Base-by-base conservation (phyloP, 37 sponge, comb jelly and placozoan genomes). In the Tethya wilhelma region DNA sequence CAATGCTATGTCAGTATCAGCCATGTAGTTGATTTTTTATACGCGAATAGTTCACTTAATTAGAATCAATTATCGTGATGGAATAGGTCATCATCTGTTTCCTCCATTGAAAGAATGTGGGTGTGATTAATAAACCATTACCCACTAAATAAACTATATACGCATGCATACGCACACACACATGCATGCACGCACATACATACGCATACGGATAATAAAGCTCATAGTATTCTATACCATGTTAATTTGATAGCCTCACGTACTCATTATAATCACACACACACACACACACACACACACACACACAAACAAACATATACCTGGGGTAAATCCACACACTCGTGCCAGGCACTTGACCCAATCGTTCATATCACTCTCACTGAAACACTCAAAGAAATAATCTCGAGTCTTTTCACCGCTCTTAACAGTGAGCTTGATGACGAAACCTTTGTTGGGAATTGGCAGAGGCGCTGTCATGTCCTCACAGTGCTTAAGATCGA, bases 401-500 rank as follows among this genome's bases (percentile, higher is more conserved):
- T 91, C 74, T 42, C 80, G 76, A 0, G 14, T 23, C 42, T 86
- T 86, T 17, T 20, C 70, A 22, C 44, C 75, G 19, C 30, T 14
- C 5, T 32, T 55, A 6, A 89, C 53, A 40, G 69, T 64, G 41
- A 91, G 67, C 42, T 71, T 81, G 73, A 91, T 80, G 41, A 82
- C 77, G 42, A 67, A 32, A 0, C 29, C 36, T 19, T 83, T 30
- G 58, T 44, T 69, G 1, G 56, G 29, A 5, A 77, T 53, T 12
- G 83, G 64, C 1, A 44, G n/a, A 2, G 88, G 88, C 0, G 83
- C 83, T 9, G 49, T 42, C 83, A 88, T 78, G 65, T 91, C 81
- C 40, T 86, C 83, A 60, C 91, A 91, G 40, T 82, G 31, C 58
- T 40, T 49, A 17, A 91, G 78, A 68, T 91, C 75, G 0, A 91